Evolutionary conservation across 2,113 vertebrate species (phyloP).

Genomic region (Felis catus): DNA sequence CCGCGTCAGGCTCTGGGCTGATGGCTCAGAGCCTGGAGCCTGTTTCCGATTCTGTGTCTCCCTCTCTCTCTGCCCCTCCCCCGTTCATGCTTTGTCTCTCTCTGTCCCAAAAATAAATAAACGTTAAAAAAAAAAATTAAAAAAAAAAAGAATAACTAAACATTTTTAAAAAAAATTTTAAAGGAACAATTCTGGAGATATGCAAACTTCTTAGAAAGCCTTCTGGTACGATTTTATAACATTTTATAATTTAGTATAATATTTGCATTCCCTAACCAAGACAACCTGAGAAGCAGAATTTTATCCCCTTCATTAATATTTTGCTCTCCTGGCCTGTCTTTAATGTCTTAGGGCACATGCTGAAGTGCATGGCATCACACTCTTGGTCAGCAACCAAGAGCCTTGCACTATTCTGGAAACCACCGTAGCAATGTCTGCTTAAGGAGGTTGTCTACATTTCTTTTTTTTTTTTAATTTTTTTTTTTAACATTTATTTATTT

Average conservation of each 20-base stretch:
- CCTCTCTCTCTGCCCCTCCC: no score
- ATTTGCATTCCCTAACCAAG: neutral
- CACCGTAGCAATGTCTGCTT: neutral
- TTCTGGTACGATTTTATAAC: neutral
- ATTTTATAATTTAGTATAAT: neutral
- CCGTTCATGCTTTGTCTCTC: no score
- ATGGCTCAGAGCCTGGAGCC: no score
- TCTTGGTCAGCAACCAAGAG: neutral
- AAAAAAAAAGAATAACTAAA: no score
- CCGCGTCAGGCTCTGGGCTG: no score
- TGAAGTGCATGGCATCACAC: neutral
- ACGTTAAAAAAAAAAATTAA: no score
- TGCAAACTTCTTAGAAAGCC: neutral
- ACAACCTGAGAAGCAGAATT: neutral
- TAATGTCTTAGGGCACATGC: neutral
- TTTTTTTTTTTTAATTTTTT: neutral
- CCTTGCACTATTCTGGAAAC: neutral
- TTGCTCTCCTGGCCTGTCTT: neutral
- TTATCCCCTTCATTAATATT: fast-evolving
- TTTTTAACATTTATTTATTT: no score
- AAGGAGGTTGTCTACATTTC: neutral
- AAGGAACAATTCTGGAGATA: neutral
- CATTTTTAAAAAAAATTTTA: no score
- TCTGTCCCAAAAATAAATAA: no score
- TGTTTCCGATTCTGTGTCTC: no score